Base-by-base conservation (phyloP, 2,888 invertebrate species). In the Hypolimnas misippus region DNA sequence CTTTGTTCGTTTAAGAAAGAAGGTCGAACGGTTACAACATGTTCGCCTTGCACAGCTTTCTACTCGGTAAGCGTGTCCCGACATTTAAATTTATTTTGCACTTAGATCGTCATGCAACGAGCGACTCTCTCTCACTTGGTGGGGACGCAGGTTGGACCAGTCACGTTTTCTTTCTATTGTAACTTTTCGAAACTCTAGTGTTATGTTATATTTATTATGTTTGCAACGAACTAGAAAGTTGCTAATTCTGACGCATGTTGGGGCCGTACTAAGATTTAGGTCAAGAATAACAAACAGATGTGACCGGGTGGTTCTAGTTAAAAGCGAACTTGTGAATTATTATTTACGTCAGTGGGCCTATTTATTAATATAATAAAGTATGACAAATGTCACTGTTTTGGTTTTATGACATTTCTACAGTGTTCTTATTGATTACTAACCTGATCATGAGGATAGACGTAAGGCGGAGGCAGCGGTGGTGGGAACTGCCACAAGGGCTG, bases 401-500 rank as follows among this genome's bases (percentile, higher is more conserved):
- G 12, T 6, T 21, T 10, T 8, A 8, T 8, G 0, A 10, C 2
- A 10, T 8, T 19, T 42, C 1, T 42, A n/a, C 17, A 12, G 10
- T 46, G 21, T 46, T 46, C 31, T 58, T 25, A 49, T 7, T 19
- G 52, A 57, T 74, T 79, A 93, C 94, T 92, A 91, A 97, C 97
- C 95, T 96, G 96, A 93, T 96, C 96, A 87, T 95, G 95, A 83
- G 89, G 84, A 91, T 92, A 96, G 95, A 95, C 93, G 92, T 95
- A 95, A 88, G 95, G 96, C 83, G 95, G 94, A 79, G 95, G 95
- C 85, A 95, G 94, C 87, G 95, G 95, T 77, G 96, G 96, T 82
- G 96, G 96, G 87, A 96, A 96, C 86, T 96, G 95, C 97, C 96
- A 97, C 83, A 96, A 93, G 76, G 95, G 95, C 87, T 94, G 95